These are phyloP conservation scores for Drosophila picticornis DNA, from an alignment of 2,888 invertebrate species.

Conservation along the genomic window DNA sequence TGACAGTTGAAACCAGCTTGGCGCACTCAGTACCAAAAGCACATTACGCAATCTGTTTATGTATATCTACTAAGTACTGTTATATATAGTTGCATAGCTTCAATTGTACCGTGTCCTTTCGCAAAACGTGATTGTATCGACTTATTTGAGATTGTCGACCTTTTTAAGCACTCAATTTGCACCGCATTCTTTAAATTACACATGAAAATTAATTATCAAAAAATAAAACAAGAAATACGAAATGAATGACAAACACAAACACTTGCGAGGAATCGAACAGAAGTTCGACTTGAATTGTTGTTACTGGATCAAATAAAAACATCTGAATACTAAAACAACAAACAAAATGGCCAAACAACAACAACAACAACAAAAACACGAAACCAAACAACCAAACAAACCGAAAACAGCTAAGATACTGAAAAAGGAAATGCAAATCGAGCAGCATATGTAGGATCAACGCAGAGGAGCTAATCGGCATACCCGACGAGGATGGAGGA, in stretches of 20 bases:
- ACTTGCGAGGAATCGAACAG: constrained; percentile 7
- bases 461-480: constrained; percentile 7
- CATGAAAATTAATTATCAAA: constrained; percentile 8
- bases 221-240: neutral
- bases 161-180: constrained; percentile 31
- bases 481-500: constrained; percentile 29
- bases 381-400: constrained; percentile 16
- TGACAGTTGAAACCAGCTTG: constrained; percentile 8
- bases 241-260: constrained; percentile 19
- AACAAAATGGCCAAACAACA: constrained; percentile 48
- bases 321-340: constrained; percentile 19
- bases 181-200: constrained; percentile 16
- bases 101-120: constrained; percentile 2
- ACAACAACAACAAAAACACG: constrained; percentile 25
- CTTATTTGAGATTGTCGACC: constrained; percentile 12
- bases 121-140: constrained; percentile 20
- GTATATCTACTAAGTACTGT: constrained; percentile 42
- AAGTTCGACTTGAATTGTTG: constrained; percentile 20
- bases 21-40: constrained; percentile 7
- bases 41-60: constrained; percentile 48
- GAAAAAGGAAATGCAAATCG: constrained; percentile 9
- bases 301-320: neutral
- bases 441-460: constrained; percentile 17
- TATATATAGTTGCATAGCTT: constrained; percentile 15
- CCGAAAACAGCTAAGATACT: neutral